Base-by-base conservation (phyloP, 2,113 vertebrate species). In the Plecturocebus donacophilus region DNA sequence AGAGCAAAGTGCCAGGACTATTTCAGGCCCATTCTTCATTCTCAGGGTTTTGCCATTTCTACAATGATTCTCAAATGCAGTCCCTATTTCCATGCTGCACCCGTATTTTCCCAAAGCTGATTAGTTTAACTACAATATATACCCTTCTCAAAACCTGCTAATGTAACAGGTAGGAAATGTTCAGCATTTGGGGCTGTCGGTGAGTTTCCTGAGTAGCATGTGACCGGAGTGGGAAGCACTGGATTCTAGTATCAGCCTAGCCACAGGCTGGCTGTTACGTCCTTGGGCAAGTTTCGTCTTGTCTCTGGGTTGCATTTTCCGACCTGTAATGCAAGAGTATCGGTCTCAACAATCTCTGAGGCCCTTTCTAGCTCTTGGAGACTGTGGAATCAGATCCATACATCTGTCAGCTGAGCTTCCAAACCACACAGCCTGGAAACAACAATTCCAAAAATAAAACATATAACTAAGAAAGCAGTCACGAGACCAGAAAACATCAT, bases 241-340 rank as follows among this genome's bases (percentile, higher is more conserved):
- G 30, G 30, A 56, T 27, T 91, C 80, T 21, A 32, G 30, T 3
- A 40, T 87, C 83, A 38, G 38, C 14, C 14, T 35, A 25, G 13
- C 61, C 70, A 79, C 35, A 7, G 68, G 49, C 23, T 49, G 45
- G n/a, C 77, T 21, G 25, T 3, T 3, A 9, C 17, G 56, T 93
- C 86, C 16, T 19, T 27, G 32, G 73, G 91, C 80, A 96, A 87
- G 79, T 91, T 61, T 76, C 56, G 84, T 89, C 92, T 23, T 42
- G 70, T 94, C 75, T 82, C 32, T 4, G 61, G 38, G 84, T 64
- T 54, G 64, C 54, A 75, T 73, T 88, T 97, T 58, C 73, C 47
- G 61, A 73, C 47, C 27, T 80, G 71, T 40, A 79, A 79, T 83
- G 45, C 77, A 79, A 61, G 89, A 20, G 20, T 45, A 13, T 52